A percentile compares a stretch with the other conserved stretches of the same genome.
Evolutionary conservation across 2,113 vertebrate genomes (phyloP).

Genomic region (Thomomys bottae): DNA sequence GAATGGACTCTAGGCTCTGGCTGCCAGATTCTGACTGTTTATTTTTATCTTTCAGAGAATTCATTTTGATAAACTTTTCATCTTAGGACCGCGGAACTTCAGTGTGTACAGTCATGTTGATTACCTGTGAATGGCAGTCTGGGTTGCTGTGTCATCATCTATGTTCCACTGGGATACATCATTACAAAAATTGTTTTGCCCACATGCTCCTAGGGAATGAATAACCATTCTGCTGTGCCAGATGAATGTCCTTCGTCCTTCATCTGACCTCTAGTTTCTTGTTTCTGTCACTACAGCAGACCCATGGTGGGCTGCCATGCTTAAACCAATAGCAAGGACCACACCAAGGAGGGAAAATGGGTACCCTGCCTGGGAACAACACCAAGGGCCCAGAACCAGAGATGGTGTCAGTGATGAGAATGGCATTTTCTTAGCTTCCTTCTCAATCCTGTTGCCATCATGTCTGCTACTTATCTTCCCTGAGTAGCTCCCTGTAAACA

Average conservation of each 20-base stretch:
- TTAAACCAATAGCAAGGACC: neutral
- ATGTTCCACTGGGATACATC: neutral
- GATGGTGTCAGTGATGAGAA: neutral
- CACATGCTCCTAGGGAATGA: neutral
- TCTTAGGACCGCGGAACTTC: neutral
- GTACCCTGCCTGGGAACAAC: neutral
- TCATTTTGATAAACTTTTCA: neutral
- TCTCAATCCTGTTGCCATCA: neutral
- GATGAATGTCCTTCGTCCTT: neutral
- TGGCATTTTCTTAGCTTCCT: slow-evolving; percentile 52
- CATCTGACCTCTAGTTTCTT: neutral
- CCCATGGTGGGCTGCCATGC: neutral
- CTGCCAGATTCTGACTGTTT: neutral
- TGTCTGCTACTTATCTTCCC: neutral
- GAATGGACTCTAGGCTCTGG: neutral
- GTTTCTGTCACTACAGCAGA: fast-evolving
- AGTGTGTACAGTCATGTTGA: neutral
- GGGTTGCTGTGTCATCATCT: neutral
- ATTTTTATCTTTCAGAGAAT: neutral
- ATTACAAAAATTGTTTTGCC: neutral
- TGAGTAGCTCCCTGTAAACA: slow-evolving; percentile 34
- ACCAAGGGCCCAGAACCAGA: neutral
- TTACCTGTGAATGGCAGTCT: neutral
- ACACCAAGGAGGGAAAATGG: neutral
- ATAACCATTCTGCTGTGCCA: neutral